Percentiles rank a stretch among this genome's conserved stretches.
Evolutionary conservation across 2,113 vertebrate species (phyloP).

Genomic region (Rhipidura dahli): DNA sequence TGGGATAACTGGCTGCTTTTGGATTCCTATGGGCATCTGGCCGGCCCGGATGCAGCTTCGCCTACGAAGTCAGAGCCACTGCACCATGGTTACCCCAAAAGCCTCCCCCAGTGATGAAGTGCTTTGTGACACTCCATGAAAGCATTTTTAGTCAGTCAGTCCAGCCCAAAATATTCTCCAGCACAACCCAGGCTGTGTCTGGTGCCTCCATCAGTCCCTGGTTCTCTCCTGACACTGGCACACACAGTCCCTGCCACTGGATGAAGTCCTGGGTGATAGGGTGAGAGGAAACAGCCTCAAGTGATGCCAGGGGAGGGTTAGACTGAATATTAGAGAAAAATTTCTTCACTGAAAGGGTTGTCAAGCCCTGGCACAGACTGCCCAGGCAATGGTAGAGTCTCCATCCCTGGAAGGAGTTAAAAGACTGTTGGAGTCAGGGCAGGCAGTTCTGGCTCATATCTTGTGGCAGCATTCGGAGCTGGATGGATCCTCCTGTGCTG

Average conservation of each 20-base stretch:
- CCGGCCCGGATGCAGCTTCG: not conserved
- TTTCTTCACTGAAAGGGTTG: not conserved
- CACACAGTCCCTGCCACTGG: rapidly evolving
- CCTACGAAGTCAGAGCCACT: rapidly evolving
- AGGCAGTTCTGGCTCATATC: not conserved
- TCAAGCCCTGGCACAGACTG: not conserved
- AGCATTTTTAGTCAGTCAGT: not conserved
- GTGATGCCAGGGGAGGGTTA: not conserved
- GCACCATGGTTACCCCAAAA: not conserved
- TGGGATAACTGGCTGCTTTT: not conserved
- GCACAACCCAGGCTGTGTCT: not conserved
- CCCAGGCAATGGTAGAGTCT: not conserved
- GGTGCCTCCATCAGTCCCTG: not conserved
- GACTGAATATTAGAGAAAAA: not conserved
- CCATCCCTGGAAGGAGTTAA: not conserved
- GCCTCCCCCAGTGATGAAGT: not conserved
- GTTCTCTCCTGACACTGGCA: not conserved
- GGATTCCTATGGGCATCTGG: not conserved
- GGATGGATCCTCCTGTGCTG: not conserved
- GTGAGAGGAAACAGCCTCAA: not conserved
- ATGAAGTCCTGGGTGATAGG: not conserved
- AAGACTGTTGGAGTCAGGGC: not conserved
- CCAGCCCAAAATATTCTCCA: not conserved
- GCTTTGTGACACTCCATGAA: not conserved
- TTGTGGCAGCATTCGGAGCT: rapidly evolving